Base-by-base conservation (phyloP, 2,797 vertebrate species). In the Betta splendens region DNA sequence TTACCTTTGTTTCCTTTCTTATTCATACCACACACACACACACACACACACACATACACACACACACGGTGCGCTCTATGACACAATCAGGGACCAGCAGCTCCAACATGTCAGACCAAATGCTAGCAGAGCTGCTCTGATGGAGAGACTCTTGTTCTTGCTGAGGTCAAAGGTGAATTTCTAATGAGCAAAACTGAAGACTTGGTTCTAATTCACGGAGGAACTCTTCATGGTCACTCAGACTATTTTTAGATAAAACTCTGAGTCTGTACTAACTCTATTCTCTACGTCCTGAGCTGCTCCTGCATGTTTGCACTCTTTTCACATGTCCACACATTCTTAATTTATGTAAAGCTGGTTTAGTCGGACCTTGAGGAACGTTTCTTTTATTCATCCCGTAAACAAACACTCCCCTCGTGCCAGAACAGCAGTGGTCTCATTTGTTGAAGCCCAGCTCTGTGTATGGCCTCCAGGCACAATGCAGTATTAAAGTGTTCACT, bases 341-440 rank as follows among this genome's bases (percentile, higher is more conserved):
- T 77, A 77, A 85, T 86, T 75, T 77, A 85, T 87, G 84, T 50
- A 86, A 85, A 87, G 51, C 70, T 33, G 21, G 82, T 83, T 89
- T 81, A 83, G 57, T 73, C 37, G 66, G 82, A 80, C 79, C 77
- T 76, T 36, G 38, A 82, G 69, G 60, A 78, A 69, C 28, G 0
- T 82, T 79, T 82, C 56, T 82, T 75, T 80, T 62, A 56, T 70
- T 75, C 58, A 57, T 75, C 35, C 28, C 12, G 9, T 67, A 70
- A 79, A 81, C 69, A 81, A 79, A 77, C 80, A 29, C 48, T 36
- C 62, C 46, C 46, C 42, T 4, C 18, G 8, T 67, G 72, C 56
- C 72, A 69, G 54, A 69, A 31, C 62, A 31, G 62, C 35, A 75
- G 70, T 37, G 46, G 61, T 61, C 52, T 56, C 26, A 7, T 67